Percentiles rank a stretch among this genome's conserved stretches.
phyloP scores from a whole-genome alignment of 2,888 invertebrate species.

The Chymomyza fuscimana region DNA sequence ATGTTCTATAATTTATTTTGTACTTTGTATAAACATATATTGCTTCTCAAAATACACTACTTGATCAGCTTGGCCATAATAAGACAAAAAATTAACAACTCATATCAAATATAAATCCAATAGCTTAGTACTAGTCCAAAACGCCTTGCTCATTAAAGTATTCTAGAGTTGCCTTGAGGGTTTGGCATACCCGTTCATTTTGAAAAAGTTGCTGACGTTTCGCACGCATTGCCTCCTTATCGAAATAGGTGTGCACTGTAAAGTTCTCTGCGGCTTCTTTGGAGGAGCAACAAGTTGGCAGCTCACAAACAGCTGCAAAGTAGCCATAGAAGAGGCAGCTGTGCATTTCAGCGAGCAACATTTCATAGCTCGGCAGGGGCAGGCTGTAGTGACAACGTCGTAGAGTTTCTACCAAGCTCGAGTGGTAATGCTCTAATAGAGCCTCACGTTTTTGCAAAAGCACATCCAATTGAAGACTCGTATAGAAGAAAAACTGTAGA shows the following conservation, averaged over 20 bases:
- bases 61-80: not conserved
- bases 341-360: slow-evolving; percentile 60
- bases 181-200: slow-evolving; percentile 52
- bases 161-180: not conserved
- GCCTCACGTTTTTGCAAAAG: slow-evolving; percentile 58
- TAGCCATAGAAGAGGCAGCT: slow-evolving; percentile 66
- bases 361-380: slow-evolving; percentile 50
- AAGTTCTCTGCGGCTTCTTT: slow-evolving; percentile 55
- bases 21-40: no score
- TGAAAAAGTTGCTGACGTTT: slow-evolving; percentile 62
- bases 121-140: not conserved
- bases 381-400: slow-evolving; percentile 24
- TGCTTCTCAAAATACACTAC: not conserved
- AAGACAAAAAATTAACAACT: no score
- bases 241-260: slow-evolving; percentile 47
- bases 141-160: not conserved
- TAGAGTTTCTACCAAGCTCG: slow-evolving; percentile 55
- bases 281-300: slow-evolving; percentile 67
- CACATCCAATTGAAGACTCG: slow-evolving; percentile 70
- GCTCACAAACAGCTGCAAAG: slow-evolving; percentile 61
- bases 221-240: slow-evolving; percentile 44
- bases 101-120: not conserved
- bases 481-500: slow-evolving; percentile 75
- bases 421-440: slow-evolving; percentile 65
- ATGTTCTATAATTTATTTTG: not conserved